Evolutionary conservation across 2,797 vertebrate genomes (phyloP), one percentile per base, ranked within the genome.

Genomic region (Fistularia commersonii): DNA sequence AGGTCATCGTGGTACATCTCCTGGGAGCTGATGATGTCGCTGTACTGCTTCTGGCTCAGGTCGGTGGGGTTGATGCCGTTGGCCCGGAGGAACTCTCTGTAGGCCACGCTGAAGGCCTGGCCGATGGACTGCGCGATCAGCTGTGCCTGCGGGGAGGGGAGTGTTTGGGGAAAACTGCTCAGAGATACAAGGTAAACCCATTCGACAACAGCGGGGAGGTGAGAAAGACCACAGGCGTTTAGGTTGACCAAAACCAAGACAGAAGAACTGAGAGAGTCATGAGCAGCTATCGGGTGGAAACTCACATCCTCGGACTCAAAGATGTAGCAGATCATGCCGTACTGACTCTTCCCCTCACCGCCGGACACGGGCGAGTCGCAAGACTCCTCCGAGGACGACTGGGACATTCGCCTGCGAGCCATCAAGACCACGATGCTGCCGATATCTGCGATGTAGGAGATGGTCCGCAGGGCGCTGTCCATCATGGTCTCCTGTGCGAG

Each of bases 71-170:
- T 97, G 85, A 99, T 99, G 72, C 97, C 97, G 1, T 98, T 98
- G 80, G 96, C 95, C 77, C 95, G 84, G 71, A 99, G 90, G 80
- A 99, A 99, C 65, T 99, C 96, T 77, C 97, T 94, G 77, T 99
- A 99, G 80, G 97, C 97, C 83, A 99, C 96, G 0, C 97, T 99
- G 80, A 99, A 99, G 50, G 96, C 97, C 88, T 99, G 97, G 52
- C 97, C 97, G 0, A 99, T 99, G 61, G 97, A 99, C 88, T 99
- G 97, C 63, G 96, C 96, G 14, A 98, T 98, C 68, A 98, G 93
- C 79, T 98, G 97, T 0, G 97, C 97, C 96, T 99, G 63, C 10
- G 43, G 77, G 65, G 66, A 52, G 52, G 48, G 48, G 36, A 74
- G 62, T 6, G 35, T 76, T 65, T 48, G 36, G 70, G 55, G 54